Evolutionary conservation across 2,888 invertebrate genomes (phyloP), one percentile per base, ranked within the genome.

Genomic region (Plagiodera versicolora): DNA sequence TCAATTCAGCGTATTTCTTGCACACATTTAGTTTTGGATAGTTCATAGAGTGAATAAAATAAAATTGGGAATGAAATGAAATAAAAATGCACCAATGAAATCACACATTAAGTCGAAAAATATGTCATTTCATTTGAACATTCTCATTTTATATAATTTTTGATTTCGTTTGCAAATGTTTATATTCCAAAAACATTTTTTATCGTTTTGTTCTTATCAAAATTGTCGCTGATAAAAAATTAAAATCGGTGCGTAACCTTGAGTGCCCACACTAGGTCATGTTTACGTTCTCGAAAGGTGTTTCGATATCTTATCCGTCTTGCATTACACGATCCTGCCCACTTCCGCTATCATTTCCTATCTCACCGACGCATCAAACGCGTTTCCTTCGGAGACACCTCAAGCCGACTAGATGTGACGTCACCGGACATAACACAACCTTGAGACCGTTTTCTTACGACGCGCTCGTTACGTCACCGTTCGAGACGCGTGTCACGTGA

Each of bases 401-500:
- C 47, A 28, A 6, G 18, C 51, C 32, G 46, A 24, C 50, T 18
- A 20, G 24, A 61, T 58, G 70, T 78, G 77, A 79, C 79, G 78
- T 79, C 76, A 79, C 75, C 75, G 79, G 78, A 78, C 75, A 70
- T 68, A 65, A 70, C 65, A 67, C 77, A 79, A 71, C 79, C 79
- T 79, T 79, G 79, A 79, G 79, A 77, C 77, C 71, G 73, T 75
- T 77, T 77, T 77, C 78, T 79, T 78, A 76, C 61, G 39, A 14
- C 2, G 62, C 61, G 65, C 49, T 53, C 60, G 61, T 72, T 72
- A 74, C 75, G 75, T 74, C 72, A 74, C 56, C 56, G 39, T 14
- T 71, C 72, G 72, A 73, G 72, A 71, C 72, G 67, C 72, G 73
- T 72, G 74, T 74, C 70, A 71, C 67, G 70, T 71, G 70, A 73